phyloP scores from a whole-genome alignment of 2,113 vertebrate species.

The Emydocephalus ijimae region DNA sequence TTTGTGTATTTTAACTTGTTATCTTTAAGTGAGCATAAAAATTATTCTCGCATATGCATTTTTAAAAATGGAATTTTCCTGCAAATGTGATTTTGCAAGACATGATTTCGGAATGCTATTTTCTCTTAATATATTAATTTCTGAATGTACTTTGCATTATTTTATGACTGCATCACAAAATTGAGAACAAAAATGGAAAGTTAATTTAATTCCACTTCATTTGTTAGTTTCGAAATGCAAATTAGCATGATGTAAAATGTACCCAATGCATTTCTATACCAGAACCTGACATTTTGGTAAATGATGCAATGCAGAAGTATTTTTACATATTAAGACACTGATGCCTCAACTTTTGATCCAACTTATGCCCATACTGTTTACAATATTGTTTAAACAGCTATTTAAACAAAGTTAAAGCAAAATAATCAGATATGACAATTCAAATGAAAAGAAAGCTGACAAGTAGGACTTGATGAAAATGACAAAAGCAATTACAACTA shows the following conservation, averaged over 20 bases:
- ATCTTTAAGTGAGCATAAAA: background rate
- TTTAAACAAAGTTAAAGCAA: background rate
- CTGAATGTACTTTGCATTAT: background rate
- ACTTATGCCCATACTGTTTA: background rate
- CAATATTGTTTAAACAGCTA: background rate
- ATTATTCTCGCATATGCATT: background rate
- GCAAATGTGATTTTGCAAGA: background rate
- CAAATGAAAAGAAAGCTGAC: background rate
- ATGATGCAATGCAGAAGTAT: background rate
- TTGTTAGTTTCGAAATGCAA: background rate
- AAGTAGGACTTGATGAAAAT: background rate
- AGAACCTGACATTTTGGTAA: background rate
- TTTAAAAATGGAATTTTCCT: background rate
- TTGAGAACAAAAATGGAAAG: background rate
- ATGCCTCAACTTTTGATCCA: background rate
- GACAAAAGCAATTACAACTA: background rate
- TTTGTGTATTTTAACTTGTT: background rate
- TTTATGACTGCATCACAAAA: background rate
- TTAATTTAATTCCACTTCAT: background rate
- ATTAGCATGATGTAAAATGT: background rate
- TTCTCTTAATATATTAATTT: background rate
- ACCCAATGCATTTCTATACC: background rate
- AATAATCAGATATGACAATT: background rate
- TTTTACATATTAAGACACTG: background rate
- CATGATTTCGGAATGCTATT: background rate